Evolutionary conservation across 1,140 invertebrate species (phyloP), one percentile per base, ranked within the genome.

Genomic region (Heliconius himera): DNA sequence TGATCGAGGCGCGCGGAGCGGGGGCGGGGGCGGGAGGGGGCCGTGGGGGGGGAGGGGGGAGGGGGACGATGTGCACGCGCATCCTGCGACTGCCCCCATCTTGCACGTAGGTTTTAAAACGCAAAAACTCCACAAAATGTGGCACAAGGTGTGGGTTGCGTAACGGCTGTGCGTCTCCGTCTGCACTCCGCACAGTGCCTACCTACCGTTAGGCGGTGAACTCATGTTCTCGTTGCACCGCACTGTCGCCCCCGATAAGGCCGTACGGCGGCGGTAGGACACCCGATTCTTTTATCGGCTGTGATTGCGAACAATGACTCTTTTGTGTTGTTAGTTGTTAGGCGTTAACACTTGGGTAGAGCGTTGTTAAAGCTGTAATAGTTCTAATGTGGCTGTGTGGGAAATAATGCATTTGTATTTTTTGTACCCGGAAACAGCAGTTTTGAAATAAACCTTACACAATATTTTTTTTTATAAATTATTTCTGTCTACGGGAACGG

Each of bases 61-160:
- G 71, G 72, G 73, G 73, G 74, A 80, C 82, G 77, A 84, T 88
- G 89, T 86, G 91, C 89, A 92, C 88, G 88, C 90, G 92, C 92
- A 93, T 83, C 87, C 84, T 84, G 73, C 82, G 71, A 66, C 73
- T 80, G 79, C 74, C 74, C 66, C 75, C 38, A 46, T 49, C 38
- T 33, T 22, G 85, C 86, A 88, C 78, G 22, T 80, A 80, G 33
- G 84, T 88, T 82, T 84, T 80, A 77, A 72, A 85, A 87, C 84
- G 86, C 88, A 81, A 81, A 72, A 81, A 72, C n/a, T 81, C 77
- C 26, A 79, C 51, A 71, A 77, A 81, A 81, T 82, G 81, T 87
- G 76, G 87, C 84, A 87, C 88, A 88, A 88, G 85, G 86, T 83
- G 80, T 75, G 77, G 81, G 41, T 91, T 92, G 88, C 87, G 87